Evolutionary conservation across 2,113 vertebrate species (phyloP), one percentile per base, ranked within the genome.

Genomic region (Himantopus leucocephalus): DNA sequence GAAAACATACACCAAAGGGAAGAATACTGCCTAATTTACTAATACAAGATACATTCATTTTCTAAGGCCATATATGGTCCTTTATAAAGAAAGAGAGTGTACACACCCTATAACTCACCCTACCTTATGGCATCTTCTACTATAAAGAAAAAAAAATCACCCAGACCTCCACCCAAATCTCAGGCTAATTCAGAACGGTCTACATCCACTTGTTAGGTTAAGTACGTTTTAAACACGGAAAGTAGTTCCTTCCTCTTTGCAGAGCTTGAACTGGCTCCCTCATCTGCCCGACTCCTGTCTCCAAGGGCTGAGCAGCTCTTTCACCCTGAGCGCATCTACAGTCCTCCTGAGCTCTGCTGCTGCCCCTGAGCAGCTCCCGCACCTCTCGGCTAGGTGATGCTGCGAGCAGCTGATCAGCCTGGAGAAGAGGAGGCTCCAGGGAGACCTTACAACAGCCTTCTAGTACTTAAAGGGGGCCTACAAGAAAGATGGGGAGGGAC

Each of bases 341-440:
- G 0, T 37, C 12, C 7, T 71, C 27, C 53, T 0, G 0, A 41
- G 7, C 56, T 63, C 29, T 1, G 0, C 35, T n/a, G 19, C 43
- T 60, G 68, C 13, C 32, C 23, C 63, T 2, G 4, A 73, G 58
- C 32, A 73, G 45, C 8, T 58, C 47, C 83, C 3, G 9, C 47
- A 24, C 30, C 24, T 60, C 68, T 70, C 5, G 4, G 14, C 32
- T 30, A 30, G 50, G 32, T 0, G 1, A 43, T 63, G 37, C 75
- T 35, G 43, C 55, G 24, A 86, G 63, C 24, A 70, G 56, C 66
- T 52, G 52, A n/a, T 26, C 23, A 35, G 10, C 60, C 35, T 64
- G 20, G 63, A 32, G 20, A 45, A 23, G 20, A 26, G 35, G 39
- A 63, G 26, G 10, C 29, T 32, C 20, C 20, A 8, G 30, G 63